Conservation (phyloP, 2,797 vertebrate species). For the Micromesistius poutassou region DNA sequence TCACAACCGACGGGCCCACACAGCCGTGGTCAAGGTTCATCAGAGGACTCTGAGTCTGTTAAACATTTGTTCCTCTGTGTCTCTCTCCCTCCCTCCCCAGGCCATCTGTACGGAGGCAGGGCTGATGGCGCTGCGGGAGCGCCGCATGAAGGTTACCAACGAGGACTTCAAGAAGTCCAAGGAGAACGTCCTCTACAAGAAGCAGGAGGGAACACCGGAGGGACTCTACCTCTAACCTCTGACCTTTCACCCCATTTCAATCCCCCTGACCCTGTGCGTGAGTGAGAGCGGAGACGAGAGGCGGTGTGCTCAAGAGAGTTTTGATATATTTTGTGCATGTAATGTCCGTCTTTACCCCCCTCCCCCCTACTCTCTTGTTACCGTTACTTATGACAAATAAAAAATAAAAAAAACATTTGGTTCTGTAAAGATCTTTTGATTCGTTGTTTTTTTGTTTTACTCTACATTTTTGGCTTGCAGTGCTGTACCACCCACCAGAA, state of each 20-base stretch:
- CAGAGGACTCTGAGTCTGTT: background rate
- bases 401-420: constrained; percentile 31
- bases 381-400: constrained; percentile 71
- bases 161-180: constrained; percentile 99
- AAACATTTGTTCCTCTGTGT: background rate
- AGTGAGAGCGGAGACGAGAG: background rate
- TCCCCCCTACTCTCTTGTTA: constrained; percentile 45
- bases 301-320: constrained; percentile 42
- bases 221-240: constrained; percentile 88
- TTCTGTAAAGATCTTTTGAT: background rate
- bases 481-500: constrained; percentile 8
- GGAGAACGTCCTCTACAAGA: constrained; percentile 97
- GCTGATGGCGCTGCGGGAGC: constrained; percentile 92
- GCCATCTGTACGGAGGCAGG: constrained; percentile 98
- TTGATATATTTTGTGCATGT: constrained; percentile 71
- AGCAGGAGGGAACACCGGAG: constrained; percentile 97
- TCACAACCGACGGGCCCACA: no score
- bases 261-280: background rate
- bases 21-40: background rate
- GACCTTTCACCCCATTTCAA: constrained; percentile 9
- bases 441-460: background rate
- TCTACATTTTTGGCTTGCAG: background rate
- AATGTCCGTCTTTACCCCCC: constrained; percentile 33
- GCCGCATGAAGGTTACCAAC: constrained; percentile 98
- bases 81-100: constrained; percentile 59